phyloP scores from a whole-genome alignment of 2,888 invertebrate genomes.

The Tuta absoluta region DNA sequence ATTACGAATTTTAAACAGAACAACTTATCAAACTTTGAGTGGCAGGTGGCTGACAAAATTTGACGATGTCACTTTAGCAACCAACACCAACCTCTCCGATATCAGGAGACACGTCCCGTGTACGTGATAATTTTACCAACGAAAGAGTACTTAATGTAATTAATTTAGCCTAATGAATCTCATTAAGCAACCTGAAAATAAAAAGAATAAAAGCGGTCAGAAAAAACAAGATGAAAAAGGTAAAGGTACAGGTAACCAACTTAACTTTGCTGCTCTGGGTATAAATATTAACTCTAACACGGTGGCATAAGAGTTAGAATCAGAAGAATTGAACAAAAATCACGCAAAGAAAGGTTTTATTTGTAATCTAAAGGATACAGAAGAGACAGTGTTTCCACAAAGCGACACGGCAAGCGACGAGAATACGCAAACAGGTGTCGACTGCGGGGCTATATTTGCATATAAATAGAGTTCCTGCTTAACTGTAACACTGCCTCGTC shows the following conservation, averaged over 20 bases:
- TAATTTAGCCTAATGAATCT: slow-evolving; percentile 48
- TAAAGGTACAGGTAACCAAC: slow-evolving; percentile 34
- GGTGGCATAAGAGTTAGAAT: slow-evolving; percentile 42
- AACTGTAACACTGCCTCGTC: slow-evolving; percentile 77
- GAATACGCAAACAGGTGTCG: slow-evolving; percentile 82
- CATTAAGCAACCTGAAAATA: slow-evolving; percentile 42
- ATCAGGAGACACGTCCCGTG: slow-evolving; percentile 28
- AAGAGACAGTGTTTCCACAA: slow-evolving; percentile 73
- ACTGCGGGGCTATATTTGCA: slow-evolving; percentile 80
- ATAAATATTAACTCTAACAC: slow-evolving; percentile 32
- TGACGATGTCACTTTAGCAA: neutral
- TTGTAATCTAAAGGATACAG: slow-evolving; percentile 67
- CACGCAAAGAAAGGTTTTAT: slow-evolving; percentile 46
- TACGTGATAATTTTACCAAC: slow-evolving; percentile 40
- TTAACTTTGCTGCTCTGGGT: slow-evolving; percentile 29
- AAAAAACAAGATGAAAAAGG: slow-evolving; percentile 44
- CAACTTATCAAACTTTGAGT: slow-evolving; percentile 21
- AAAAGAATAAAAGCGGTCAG: slow-evolving; percentile 45
- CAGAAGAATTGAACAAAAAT: slow-evolving; percentile 39
- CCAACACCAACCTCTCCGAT: neutral
- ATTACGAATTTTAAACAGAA: slow-evolving; percentile 22
- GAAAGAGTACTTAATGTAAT: slow-evolving; percentile 38
- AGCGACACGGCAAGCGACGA: slow-evolving; percentile 68
- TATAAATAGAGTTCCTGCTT: slow-evolving; percentile 82
- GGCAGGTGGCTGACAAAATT: slow-evolving; percentile 17